These are phyloP conservation scores for Dallia pectoralis DNA, from an alignment of 2,797 vertebrate species.

Conservation along the genomic window DNA sequence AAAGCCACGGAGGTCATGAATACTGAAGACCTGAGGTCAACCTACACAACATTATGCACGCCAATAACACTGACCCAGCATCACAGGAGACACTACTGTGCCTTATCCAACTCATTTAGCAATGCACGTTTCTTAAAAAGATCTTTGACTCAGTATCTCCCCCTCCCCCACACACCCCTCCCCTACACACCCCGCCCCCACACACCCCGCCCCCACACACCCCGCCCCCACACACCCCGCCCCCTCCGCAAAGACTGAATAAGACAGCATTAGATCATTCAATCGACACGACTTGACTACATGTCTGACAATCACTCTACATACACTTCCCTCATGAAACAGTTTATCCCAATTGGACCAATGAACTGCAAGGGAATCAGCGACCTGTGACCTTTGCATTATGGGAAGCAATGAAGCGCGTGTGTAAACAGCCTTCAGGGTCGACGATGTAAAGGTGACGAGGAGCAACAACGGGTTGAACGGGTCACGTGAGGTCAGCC, in stretches of 20 bases:
- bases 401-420: not conserved
- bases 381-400: not conserved
- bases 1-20: not conserved
- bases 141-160: not conserved
- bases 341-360: not conserved
- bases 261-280: not conserved
- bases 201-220: no score
- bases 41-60: not conserved
- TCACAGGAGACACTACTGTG: not conserved
- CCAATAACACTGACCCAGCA: not conserved
- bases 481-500: not conserved
- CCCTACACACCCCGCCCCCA: no score
- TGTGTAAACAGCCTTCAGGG: not conserved
- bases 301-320: not conserved
- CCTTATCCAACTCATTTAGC: not conserved
- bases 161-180: no score
- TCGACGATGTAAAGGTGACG: not conserved
- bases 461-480: not conserved
- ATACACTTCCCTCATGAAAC: not conserved
- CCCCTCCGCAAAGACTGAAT: constrained; percentile 5
- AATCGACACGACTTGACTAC: not conserved
- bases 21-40: not conserved
- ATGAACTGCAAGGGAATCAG: not conserved
- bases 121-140: not conserved
- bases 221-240: no score